A percentile compares a stretch with the other conserved stretches of the same genome.
Conservation (phyloP, 92 coral and sea anemone genomes). For the Meandrina meandrites region DNA sequence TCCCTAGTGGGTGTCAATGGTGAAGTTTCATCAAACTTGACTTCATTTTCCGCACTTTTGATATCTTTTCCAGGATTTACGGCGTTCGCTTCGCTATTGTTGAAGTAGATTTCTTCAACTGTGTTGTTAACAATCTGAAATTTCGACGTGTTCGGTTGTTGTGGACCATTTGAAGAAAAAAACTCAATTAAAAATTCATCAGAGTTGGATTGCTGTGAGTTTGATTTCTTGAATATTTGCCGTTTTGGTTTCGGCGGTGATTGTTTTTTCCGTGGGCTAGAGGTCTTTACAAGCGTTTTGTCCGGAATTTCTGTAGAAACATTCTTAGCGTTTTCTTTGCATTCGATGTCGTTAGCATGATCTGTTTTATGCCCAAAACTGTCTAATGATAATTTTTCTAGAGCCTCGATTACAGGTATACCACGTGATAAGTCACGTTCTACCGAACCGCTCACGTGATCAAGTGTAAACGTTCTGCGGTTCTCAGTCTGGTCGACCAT, state of each 20-base stretch:
- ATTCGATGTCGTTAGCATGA: background rate
- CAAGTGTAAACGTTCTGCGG: constrained; percentile 78
- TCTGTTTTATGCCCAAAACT: background rate
- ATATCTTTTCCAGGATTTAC: background rate
- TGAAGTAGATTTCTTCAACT: constrained; percentile 17
- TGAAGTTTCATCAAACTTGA: background rate
- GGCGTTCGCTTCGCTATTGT: background rate
- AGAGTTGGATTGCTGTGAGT: constrained; percentile 38
- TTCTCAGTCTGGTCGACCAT: constrained; percentile 25
- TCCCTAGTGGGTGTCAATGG: background rate
- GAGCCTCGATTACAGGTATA: constrained; percentile 74
- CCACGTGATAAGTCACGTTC: constrained; percentile 69
- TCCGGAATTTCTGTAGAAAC: background rate
- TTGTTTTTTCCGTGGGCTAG: background rate
- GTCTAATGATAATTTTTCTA: constrained; percentile 37
- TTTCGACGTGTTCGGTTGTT: constrained; percentile 31
- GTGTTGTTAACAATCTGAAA: constrained; percentile 39
- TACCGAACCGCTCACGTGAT: constrained; percentile 65
- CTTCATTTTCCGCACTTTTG: background rate
- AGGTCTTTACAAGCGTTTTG: background rate
- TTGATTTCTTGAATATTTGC: constrained; percentile 52
- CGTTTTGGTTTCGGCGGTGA: constrained; percentile 51
- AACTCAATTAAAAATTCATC: constrained; percentile 76
- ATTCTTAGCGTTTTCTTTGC: background rate
- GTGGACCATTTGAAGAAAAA: constrained; percentile 42